Evolutionary conservation across 2,797 vertebrate genomes (phyloP), one percentile per base, ranked within the genome.

Genomic region (Dipus sagitta): DNA sequence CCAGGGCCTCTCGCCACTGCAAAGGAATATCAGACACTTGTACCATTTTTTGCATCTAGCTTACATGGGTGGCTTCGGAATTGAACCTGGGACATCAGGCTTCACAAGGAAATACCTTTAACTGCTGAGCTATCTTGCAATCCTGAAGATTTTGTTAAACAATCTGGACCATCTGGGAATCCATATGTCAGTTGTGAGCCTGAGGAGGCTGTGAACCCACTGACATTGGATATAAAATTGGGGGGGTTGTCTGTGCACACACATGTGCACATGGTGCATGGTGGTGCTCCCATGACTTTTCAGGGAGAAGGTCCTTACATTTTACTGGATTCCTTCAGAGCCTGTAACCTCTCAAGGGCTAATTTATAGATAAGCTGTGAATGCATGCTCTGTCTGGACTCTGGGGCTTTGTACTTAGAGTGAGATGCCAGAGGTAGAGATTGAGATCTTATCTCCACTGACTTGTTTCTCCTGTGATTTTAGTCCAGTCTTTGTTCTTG

Each of bases 251-350:
- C 26, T 23, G 23, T 78, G 30, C 28, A 21, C 30, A 13, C 20
- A 10, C 34, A 32, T 18, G n/a, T 38, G 28, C 52, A 7, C 32
- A 3, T 18, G 14, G 54, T 76, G 18, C 65, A 30, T 75, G 68
- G 80, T n/a, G 72, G 62, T 67, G 64, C 42, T 2, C 42, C 85
- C 6, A 0, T 67, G 42, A 74, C 1, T 88, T 87, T 91, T 86
- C 86, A 15, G 84, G 15, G 32, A 62, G 32, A 78, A 38, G 12
- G 14, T 85, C 74, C 32, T 80, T 86, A 72, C 21, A 42, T 85
- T 82, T 62, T 81, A 70, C 6, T 82, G 86, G 30, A 92, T 92
- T 94, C 91, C 74, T 91, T 90, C 83, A 90, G 79, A 74, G 10
- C 62, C 62, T 60, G 0, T 76, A 82, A 82, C n/a, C 5, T n/a